Evolutionary conservation across 2,113 vertebrate species (phyloP).

Genomic region (Notothenia coriiceps): DNA sequence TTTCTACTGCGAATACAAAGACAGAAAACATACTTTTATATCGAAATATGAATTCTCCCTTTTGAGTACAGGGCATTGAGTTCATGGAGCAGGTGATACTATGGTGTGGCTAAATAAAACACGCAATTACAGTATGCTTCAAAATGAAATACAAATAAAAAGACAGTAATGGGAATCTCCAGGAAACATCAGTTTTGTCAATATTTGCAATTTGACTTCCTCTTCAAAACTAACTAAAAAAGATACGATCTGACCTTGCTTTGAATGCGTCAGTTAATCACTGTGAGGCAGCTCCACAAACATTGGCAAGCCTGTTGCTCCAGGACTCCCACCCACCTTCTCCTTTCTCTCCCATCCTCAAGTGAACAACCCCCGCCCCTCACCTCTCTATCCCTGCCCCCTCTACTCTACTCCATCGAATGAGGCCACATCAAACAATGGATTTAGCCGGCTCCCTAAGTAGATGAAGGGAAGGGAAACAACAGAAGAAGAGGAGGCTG

Average conservation of each 20-base stretch:
- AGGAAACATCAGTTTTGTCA: slow-evolving; percentile 1
- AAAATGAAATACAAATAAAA: not conserved
- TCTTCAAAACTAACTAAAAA: not conserved
- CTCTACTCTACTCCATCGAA: slow-evolving; percentile 27
- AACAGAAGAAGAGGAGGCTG: slow-evolving; percentile 17
- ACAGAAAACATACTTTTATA: not conserved
- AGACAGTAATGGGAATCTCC: not conserved
- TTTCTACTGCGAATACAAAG: not conserved
- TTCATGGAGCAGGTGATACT: not conserved
- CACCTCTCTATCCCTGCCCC: slow-evolving; percentile 21
- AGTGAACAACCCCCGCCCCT: slow-evolving; percentile 12
- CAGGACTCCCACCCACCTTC: not conserved
- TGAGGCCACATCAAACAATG: slow-evolving; percentile 71
- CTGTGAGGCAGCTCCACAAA: not conserved
- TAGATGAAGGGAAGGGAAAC: slow-evolving; percentile 40
- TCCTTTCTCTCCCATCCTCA: slow-evolving; percentile 38
- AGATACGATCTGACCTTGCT: slow-evolving; percentile 4
- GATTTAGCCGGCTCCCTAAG: slow-evolving; percentile 47
- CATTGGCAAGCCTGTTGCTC: slow-evolving; percentile 40
- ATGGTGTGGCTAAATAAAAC: not conserved
- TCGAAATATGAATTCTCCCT: not conserved
- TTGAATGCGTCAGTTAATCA: slow-evolving; percentile 10
- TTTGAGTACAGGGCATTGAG: not conserved
- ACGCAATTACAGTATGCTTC: not conserved
- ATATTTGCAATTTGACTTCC: slow-evolving; percentile 4